Base-by-base conservation (phyloP, 2,797 vertebrate species). In the Phrynocephalus guinanensis region DNA sequence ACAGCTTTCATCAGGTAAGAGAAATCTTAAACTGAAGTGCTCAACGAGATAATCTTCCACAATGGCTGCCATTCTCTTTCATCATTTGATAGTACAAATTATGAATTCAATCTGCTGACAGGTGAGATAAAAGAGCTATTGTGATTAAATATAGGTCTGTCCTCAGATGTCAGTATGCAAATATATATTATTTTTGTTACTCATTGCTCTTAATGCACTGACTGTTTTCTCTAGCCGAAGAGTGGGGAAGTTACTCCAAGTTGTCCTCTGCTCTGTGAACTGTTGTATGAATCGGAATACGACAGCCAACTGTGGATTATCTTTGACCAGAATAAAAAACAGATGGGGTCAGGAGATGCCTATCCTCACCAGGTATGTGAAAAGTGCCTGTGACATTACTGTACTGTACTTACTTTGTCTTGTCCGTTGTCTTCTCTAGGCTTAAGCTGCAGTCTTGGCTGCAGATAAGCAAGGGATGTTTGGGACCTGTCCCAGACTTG, bases 271-370 rank as follows among this genome's bases (percentile, higher is more conserved):
- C 97, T 99, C 83, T 99, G 98, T 96, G 99, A 99, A 94, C 94
- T 99, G 79, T 91, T 99, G 7, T 99, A 99, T 0, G 99, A 99
- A 95, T 99, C 99, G 1, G 99, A 99, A 96, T 99, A 98, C 94
- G 99, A 99, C 96, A 99, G 98, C 95, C 99, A 99, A 66, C 97
- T 99, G 1, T 99, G 99, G 99, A 98, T 99, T 95, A 97, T 99
- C 90, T 99, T 98, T 94, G 99, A 99, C 93, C 98, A 99, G 96
- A 99, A 99, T 96, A 99, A 99, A 96, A 98, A 98, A 79, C 97
- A 98, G 0, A 97, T 99, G 96, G 99, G 98, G 7, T 98, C 99
- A 70, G 99, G 99, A 26, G 99, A 99, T 50, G 99, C 99, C 33
- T 99, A 99, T 94, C 99, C 99, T 71, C 99, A 99, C 93, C 99